Evolutionary conservation across 2,797 vertebrate genomes (phyloP).

Genomic region (Arnoldichthys spilopterus): DNA sequence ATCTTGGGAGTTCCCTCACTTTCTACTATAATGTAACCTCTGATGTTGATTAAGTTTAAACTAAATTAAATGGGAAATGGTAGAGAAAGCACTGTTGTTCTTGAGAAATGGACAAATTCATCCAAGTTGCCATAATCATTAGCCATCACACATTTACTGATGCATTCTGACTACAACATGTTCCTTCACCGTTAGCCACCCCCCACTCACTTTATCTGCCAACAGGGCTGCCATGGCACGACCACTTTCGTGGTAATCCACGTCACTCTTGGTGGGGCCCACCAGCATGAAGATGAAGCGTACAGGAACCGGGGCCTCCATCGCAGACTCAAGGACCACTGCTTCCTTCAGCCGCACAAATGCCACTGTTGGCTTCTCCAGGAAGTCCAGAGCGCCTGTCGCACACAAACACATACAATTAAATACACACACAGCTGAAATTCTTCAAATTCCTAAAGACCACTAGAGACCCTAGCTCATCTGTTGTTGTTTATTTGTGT

Average conservation of each 20-base stretch:
- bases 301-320: slow-evolving; percentile 75
- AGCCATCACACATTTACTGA: too few species aligned
- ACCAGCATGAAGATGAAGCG: slow-evolving; percentile 88
- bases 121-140: too few species aligned
- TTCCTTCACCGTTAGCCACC: too few species aligned
- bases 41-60: too few species aligned
- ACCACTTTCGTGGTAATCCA: slow-evolving; percentile 87
- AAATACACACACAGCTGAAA: not conserved
- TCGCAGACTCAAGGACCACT: slow-evolving; percentile 70
- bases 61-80: too few species aligned
- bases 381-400: slow-evolving; percentile 83
- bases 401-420: slow-evolving; percentile 11
- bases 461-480: too few species aligned
- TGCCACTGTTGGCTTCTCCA: slow-evolving; percentile 80
- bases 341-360: slow-evolving; percentile 88
- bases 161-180: too few species aligned
- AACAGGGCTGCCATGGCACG: slow-evolving; percentile 86
- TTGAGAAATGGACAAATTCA: too few species aligned
- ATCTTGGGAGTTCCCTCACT: too few species aligned
- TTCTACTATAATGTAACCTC: too few species aligned
- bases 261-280: slow-evolving; percentile 77
- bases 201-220: slow-evolving; percentile 84
- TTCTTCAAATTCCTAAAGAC: too few species aligned
- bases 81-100: too few species aligned
- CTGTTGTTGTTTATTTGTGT: not conserved